A percentile compares a stretch with the other conserved stretches of the same genome.
These are phyloP conservation scores for Portunus trituberculatus DNA, from an alignment of 1,140 invertebrate genomes.

Conservation along the genomic window DNA sequence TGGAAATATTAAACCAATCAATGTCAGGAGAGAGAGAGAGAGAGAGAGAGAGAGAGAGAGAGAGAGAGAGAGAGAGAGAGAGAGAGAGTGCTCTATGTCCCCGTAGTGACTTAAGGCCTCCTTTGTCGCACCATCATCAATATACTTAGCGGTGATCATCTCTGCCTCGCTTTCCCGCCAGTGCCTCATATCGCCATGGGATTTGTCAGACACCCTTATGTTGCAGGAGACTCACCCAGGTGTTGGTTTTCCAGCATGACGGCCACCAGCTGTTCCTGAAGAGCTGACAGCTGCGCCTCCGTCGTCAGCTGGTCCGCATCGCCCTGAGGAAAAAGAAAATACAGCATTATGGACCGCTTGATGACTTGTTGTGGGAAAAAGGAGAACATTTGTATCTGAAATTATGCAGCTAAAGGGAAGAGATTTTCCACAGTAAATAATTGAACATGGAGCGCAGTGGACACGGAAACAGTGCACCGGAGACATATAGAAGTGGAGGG, in stretches of 20 bases:
- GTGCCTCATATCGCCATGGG: too few species aligned
- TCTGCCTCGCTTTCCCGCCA: too few species aligned
- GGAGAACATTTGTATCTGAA: background rate
- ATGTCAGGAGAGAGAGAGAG: background rate
- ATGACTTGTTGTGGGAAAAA: background rate
- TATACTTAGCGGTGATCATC: too few species aligned
- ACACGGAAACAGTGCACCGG: too few species aligned
- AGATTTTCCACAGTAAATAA: too few species aligned
- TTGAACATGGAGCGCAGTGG: too few species aligned
- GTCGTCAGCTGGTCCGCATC: conserved; percentile 62
- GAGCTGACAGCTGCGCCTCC: conserved; percentile 61
- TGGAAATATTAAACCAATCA: background rate
- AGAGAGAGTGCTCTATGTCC: background rate
- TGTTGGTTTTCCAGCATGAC: conserved; percentile 68
- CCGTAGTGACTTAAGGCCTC: too few species aligned
- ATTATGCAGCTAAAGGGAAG: background rate
- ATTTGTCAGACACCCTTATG: too few species aligned
- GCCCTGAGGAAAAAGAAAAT: conserved; percentile 34
- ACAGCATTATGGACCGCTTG: background rate
- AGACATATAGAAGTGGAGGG: too few species aligned
- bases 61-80: conserved; percentile 37
- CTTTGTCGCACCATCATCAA: background rate
- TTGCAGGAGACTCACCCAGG: conserved; percentile 44
- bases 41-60: conserved; percentile 45
- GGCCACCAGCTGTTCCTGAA: conserved; percentile 64